A percentile compares a stretch with the other conserved stretches of the same genome.
Conservation (phyloP, 2,888 invertebrate species). For the Pollenia labialis region DNA sequence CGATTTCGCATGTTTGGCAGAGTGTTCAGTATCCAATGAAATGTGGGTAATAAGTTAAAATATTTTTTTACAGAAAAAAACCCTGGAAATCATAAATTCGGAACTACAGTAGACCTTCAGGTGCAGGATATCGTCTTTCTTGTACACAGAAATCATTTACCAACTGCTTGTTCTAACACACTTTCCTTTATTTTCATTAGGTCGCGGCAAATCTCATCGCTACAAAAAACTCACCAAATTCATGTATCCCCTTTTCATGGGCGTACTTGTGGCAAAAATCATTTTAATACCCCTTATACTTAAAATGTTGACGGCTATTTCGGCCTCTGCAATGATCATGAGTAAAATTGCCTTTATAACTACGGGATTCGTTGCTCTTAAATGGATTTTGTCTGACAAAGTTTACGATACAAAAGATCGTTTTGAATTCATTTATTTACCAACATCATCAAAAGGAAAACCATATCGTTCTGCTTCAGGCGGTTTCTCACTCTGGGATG, state of each 20-base stretch:
- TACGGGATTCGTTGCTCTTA: conserved; percentile 80
- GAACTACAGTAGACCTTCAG: too few species aligned
- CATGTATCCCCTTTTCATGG: conserved; percentile 87
- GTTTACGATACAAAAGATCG: conserved; percentile 74
- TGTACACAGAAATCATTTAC: not conserved
- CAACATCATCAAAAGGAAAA: conserved; percentile 57
- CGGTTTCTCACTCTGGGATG: conserved; percentile 53
- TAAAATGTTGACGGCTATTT: conserved; percentile 88
- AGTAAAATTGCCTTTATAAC: conserved; percentile 82
- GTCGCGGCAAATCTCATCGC: conserved; percentile 81
- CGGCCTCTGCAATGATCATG: conserved; percentile 85
- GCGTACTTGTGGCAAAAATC: conserved; percentile 87
- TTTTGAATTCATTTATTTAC: conserved; percentile 78
- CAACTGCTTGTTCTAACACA: not conserved
- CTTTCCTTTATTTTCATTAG: conserved; percentile 70
- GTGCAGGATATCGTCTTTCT: too few species aligned
- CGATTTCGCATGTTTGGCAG: too few species aligned
- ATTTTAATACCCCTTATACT: conserved; percentile 88
- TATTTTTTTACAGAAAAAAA: too few species aligned
- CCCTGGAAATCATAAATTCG: too few species aligned
- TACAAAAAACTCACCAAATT: conserved; percentile 85
- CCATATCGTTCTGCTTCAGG: conserved; percentile 66
- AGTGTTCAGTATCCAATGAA: too few species aligned
- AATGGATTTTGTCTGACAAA: conserved; percentile 78
- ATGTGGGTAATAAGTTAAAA: too few species aligned